These are phyloP conservation scores for Tholera decimalis DNA, from an alignment of 2,888 invertebrate species.

Conservation along the genomic window DNA sequence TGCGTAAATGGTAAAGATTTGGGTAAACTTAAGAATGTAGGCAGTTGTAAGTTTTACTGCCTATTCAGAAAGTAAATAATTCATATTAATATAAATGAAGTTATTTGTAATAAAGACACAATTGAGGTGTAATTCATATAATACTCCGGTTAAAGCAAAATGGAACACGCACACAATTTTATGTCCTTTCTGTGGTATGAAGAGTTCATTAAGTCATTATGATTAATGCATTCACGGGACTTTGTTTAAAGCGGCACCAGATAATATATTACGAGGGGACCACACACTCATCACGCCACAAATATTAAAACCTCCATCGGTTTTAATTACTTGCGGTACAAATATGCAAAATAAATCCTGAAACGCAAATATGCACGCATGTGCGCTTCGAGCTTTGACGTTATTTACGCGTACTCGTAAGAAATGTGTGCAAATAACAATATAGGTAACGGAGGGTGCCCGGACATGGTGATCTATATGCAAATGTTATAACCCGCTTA, in stretches of 20 bases:
- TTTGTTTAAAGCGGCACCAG: background rate
- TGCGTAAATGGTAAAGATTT: background rate
- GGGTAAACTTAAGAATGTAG: background rate
- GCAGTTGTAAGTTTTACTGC: background rate
- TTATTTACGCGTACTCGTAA: slow-evolving; percentile 83
- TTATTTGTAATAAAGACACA: too few species aligned
- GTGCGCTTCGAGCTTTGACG: slow-evolving; percentile 63
- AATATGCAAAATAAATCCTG: slow-evolving; percentile 78
- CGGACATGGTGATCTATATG: slow-evolving; percentile 89
- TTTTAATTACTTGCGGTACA: slow-evolving; percentile 73
- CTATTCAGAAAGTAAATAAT: background rate
- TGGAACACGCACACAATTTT: background rate
- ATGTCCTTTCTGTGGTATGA: slow-evolving; percentile 11
- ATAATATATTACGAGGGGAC: slow-evolving; percentile 43
- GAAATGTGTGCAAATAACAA: slow-evolving; percentile 82
- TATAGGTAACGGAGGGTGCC: slow-evolving; percentile 74
- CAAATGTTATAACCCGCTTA: slow-evolving; percentile 90
- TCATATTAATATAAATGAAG: background rate
- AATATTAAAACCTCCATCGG: slow-evolving; percentile 57
- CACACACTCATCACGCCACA: slow-evolving; percentile 37
- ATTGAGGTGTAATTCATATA: too few species aligned
- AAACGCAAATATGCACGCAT: slow-evolving; percentile 71
- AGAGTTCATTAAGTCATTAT: slow-evolving; percentile 33
- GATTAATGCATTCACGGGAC: slow-evolving; percentile 19
- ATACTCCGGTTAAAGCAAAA: background rate